These are phyloP conservation scores for Coelopa pilipes DNA, from an alignment of 2,888 invertebrate species.

Conservation along the genomic window DNA sequence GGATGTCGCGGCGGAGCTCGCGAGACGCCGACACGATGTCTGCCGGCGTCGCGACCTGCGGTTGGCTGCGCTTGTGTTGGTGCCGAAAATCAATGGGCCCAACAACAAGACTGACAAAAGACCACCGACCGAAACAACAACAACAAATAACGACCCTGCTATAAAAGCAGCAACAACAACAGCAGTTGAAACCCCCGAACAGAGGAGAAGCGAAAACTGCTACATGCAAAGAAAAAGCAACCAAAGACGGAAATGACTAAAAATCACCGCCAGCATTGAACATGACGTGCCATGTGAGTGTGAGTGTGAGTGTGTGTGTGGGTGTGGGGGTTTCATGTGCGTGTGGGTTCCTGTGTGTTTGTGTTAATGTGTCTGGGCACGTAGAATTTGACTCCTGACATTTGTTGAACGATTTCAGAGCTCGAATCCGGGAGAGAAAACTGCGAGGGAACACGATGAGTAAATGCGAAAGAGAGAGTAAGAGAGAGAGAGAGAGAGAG, in stretches of 20 bases:
- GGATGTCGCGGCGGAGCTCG: background rate
- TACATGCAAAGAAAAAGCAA: too few relatives aligned
- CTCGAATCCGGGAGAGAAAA: background rate
- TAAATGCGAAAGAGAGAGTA: too few relatives aligned
- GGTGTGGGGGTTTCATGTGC: background rate
- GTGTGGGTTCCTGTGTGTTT: background rate
- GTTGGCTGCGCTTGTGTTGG: background rate
- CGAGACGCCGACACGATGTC: slow-evolving; percentile 19
- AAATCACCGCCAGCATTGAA: too few relatives aligned
- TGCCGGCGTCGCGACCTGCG: background rate
- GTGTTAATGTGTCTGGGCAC: background rate
- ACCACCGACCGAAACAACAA: background rate
- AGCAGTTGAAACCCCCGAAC: too few relatives aligned
- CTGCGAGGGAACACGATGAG: too few relatives aligned
- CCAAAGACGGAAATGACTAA: too few relatives aligned
- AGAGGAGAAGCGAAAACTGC: too few relatives aligned
- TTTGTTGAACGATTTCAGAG: slow-evolving; percentile 17
- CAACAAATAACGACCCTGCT: background rate
- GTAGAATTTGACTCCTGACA: slow-evolving; percentile 17
- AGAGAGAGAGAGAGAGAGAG: too few relatives aligned
- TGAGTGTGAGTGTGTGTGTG: background rate
- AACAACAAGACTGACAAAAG: background rate
- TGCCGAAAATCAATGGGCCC: slow-evolving; percentile 1
- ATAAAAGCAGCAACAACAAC: background rate
- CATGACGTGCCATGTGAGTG: too few relatives aligned